These are phyloP conservation scores for Urophycis tenuis DNA, from an alignment of 2,797 vertebrate genomes.

Conservation along the genomic window DNA sequence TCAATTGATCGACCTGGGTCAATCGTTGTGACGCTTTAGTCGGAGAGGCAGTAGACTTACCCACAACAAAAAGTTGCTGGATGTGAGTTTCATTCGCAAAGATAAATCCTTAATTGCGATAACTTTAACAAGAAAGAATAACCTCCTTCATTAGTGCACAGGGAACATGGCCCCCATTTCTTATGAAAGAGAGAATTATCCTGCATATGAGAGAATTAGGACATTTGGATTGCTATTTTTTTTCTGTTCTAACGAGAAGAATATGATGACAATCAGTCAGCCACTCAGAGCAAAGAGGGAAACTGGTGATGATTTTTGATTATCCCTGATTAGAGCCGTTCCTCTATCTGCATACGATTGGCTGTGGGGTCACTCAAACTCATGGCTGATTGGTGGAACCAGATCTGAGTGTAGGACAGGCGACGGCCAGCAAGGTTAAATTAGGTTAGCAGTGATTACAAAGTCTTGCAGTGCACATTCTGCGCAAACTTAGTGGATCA, in stretches of 20 bases:
- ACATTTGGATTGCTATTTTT: constrained; percentile 44
- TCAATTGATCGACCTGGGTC: background rate
- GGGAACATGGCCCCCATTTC: constrained; percentile 4
- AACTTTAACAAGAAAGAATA: background rate
- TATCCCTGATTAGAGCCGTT: constrained; percentile 44
- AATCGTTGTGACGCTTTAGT: background rate
- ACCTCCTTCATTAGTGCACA: background rate
- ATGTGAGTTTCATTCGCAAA: background rate
- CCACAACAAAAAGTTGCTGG: background rate
- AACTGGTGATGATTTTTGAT: constrained; percentile 42
- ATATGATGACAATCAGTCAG: constrained; percentile 43
- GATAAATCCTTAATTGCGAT: background rate
- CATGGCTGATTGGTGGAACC: constrained; percentile 32
- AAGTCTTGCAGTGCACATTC: constrained; percentile 26
- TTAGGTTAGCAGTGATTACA: constrained; percentile 8
- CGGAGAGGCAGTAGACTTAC: background rate
- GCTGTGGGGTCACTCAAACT: constrained; percentile 33
- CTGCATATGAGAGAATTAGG: constrained; percentile 16
- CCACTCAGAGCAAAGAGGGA: constrained; percentile 21
- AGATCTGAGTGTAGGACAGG: constrained; percentile 11
- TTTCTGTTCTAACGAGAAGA: constrained; percentile 28
- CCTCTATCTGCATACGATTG: constrained; percentile 34
- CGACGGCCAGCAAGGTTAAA: constrained; percentile 35
- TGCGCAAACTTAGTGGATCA: constrained; percentile 19
- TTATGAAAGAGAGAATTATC: constrained; percentile 39